These are phyloP conservation scores for Biston stratarius DNA, from an alignment of 2,888 invertebrate genomes.

Conservation along the genomic window DNA sequence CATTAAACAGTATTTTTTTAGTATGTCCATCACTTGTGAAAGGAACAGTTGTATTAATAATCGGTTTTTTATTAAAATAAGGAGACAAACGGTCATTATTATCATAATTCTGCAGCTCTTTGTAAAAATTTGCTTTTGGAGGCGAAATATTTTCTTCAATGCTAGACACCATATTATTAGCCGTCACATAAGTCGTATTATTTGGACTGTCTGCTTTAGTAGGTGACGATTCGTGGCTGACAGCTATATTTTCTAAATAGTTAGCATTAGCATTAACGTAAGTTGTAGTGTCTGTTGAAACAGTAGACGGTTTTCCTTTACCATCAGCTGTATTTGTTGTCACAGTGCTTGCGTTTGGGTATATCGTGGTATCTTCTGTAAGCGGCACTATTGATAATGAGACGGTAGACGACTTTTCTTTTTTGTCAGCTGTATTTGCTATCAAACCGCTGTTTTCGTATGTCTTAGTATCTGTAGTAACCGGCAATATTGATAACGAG, in stretches of 20 bases:
- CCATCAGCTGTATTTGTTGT: too few species aligned
- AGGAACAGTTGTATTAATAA: background rate
- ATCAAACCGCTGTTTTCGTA: background rate
- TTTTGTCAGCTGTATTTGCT: too few species aligned
- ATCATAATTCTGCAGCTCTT: constrained; percentile 5
- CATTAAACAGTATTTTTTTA: constrained; percentile 9
- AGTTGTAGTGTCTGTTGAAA: constrained; percentile 20
- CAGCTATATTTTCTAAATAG: background rate
- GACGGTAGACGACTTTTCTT: too few species aligned
- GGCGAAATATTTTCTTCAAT: constrained; percentile 1
- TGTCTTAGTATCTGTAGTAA: constrained; percentile 22
- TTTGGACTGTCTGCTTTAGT: constrained; percentile 19
- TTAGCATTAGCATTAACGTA: constrained; percentile 27
- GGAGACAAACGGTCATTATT: constrained; percentile 8
- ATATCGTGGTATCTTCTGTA: constrained; percentile 20
- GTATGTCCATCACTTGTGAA: constrained; percentile 1
- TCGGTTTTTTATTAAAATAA: constrained; percentile 14
- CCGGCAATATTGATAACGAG: constrained; percentile 6
- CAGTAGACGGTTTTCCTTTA: too few species aligned
- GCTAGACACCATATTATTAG: background rate
- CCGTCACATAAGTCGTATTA: background rate
- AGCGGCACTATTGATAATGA: constrained; percentile 7
- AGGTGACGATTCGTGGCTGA: background rate
- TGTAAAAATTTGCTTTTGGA: constrained; percentile 25
- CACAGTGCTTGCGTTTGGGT: too few species aligned